Evolutionary conservation across 2,888 invertebrate genomes (phyloP).

Genomic region (Eurois occulta): DNA sequence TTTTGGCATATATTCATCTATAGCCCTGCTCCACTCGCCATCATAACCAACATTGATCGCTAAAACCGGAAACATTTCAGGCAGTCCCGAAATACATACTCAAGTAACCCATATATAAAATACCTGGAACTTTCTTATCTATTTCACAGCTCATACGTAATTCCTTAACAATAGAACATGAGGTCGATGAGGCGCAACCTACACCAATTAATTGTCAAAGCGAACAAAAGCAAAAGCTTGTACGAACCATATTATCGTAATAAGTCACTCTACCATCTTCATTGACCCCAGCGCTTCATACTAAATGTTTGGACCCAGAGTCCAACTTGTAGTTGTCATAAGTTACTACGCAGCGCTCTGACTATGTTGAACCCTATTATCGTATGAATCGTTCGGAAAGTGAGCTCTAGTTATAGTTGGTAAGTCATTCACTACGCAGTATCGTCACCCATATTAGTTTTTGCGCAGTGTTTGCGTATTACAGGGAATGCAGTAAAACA

Average conservation of each 20-base stretch:
- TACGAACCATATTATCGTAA: slow-evolving; percentile 45
- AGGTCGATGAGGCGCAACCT: slow-evolving; percentile 53
- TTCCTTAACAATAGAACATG: slow-evolving; percentile 49
- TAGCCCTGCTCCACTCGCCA: not conserved
- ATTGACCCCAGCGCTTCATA: not conserved
- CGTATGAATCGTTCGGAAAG: slow-evolving; percentile 10
- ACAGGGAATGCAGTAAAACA: slow-evolving; percentile 45
- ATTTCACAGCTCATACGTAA: slow-evolving; percentile 21
- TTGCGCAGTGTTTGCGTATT: slow-evolving; percentile 42
- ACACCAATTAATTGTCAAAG: slow-evolving; percentile 60
- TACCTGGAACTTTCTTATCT: slow-evolving; percentile 5
- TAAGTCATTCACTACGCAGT: slow-evolving; percentile 34
- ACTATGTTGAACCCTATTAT: slow-evolving; percentile 30
- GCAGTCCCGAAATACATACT: not conserved
- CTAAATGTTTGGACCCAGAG: not conserved
- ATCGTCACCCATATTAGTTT: slow-evolving; percentile 58
- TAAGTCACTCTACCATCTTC: slow-evolving; percentile 28
- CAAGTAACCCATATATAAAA: slow-evolving; percentile 1
- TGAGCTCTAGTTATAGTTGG: slow-evolving; percentile 39
- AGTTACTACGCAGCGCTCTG: slow-evolving; percentile 19
- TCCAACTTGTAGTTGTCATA: not conserved
- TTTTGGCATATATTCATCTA: not conserved
- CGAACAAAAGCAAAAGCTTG: slow-evolving; percentile 59
- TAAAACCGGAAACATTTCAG: not conserved
- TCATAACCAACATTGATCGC: too few species aligned